Conservation (phyloP, 2,113 vertebrate species). For the Catagonus wagneri region DNA sequence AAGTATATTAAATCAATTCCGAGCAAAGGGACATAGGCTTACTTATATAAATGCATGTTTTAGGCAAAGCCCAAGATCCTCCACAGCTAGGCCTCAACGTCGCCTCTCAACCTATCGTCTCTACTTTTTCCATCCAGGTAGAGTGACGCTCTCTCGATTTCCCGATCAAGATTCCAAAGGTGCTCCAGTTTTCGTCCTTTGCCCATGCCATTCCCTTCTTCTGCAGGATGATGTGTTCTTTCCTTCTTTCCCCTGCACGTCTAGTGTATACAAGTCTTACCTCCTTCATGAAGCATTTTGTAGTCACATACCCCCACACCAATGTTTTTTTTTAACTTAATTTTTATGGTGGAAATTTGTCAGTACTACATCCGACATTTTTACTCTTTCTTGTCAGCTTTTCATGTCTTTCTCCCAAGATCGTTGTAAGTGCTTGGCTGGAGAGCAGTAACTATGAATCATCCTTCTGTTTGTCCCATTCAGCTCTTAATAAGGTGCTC, state of each 20-base stretch:
- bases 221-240: background rate
- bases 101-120: background rate
- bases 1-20: background rate
- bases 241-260: background rate
- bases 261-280: background rate
- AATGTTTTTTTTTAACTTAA: background rate
- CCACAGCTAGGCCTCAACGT: background rate
- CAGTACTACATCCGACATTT: background rate
- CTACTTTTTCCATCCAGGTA: background rate
- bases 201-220: background rate
- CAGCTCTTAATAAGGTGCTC: background rate
- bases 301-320: background rate
- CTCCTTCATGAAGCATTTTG: background rate
- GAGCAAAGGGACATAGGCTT: background rate
- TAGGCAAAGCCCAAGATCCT: background rate
- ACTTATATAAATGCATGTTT: background rate
- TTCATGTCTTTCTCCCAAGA: constrained; percentile 11
- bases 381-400: background rate
- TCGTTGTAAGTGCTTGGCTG: background rate
- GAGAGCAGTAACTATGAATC: background rate
- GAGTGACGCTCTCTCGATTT: background rate
- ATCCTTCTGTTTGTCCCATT: background rate
- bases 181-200: background rate
- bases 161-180: background rate
- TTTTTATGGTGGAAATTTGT: background rate